Evolutionary conservation across 2,888 invertebrate genomes (phyloP), one percentile per base, ranked within the genome.

Genomic region (Cerastoderma edule): DNA sequence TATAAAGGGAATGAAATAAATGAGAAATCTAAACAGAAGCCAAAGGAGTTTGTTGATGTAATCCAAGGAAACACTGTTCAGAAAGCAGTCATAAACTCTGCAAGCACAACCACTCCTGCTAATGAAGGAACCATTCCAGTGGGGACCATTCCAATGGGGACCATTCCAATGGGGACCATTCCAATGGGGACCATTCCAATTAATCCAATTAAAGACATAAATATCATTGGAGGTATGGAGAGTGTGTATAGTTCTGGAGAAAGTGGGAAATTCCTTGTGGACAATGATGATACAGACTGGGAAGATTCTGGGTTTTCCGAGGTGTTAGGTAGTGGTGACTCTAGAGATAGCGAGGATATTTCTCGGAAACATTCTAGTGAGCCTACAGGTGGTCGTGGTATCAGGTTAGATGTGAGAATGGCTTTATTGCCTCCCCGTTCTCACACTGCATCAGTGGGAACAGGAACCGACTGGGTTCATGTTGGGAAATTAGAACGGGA

Each of bases 241-340:
- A 39, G 65, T 60, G 19, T 73, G 35, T 53, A 48, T 50, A 75
- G 66, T 35, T 60, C 72, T 73, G 73, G 69, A 13, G 50, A 50
- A 2, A 60, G 35, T 32, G 39, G 50, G 19, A 32, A 44, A 22
- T 13, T 50, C 6, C 53, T 64, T 44, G 27, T 73, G 28, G 67
- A 73, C 3, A 81, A 81, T 72, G 72, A 71, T 54, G 73, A 73
- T 35, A 82, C 76, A 16, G 81, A 76, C 50, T 32, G 68, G 53
- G 69, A 72, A 54, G 44, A 67, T 35, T 82, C 81, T 24, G 81
- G 78, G 35, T 75, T 73, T 66, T 71, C 78, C 35, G 24, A 22
- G 22, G 53, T 75, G 19, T 50, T 73, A 30, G 63, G 72, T 19
- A 57, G 65, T 57, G 75, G 75, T 8, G 67, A 67, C 33, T 28